Evolutionary conservation across 2,888 invertebrate genomes (phyloP).

Genomic region (Hydrotaea cyrtoneurina): DNA sequence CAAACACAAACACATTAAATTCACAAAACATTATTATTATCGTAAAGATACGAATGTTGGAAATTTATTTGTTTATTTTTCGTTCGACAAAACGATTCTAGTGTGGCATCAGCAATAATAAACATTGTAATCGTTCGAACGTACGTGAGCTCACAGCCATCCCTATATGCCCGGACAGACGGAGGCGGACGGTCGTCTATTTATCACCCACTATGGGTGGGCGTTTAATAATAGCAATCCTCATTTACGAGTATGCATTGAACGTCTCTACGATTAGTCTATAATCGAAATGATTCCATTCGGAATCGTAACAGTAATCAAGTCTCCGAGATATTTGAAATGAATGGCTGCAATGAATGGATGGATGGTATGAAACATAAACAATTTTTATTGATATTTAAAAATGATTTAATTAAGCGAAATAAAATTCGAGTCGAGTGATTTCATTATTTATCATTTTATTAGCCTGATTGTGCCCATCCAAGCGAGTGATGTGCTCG

Average conservation of each 20-base stretch:
- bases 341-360: background rate
- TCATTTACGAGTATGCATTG: constrained; percentile 5
- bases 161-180: background rate
- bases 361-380: constrained; percentile 31
- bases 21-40: constrained; percentile 29
- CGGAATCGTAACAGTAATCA: constrained; percentile 33
- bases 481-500: no score
- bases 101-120: constrained; percentile 55
- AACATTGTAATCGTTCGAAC: constrained; percentile 22
- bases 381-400: constrained; percentile 55
- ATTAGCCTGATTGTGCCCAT: constrained; percentile 31
- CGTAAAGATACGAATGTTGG: constrained; percentile 50
- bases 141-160: background rate
- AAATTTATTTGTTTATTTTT: constrained; percentile 64
- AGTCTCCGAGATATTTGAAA: background rate
- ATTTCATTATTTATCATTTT: constrained; percentile 48
- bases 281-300: constrained; percentile 14
- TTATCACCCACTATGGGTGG: constrained; percentile 66
- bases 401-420: constrained; percentile 40
- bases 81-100: constrained; percentile 59
- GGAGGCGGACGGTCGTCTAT: constrained; percentile 6
- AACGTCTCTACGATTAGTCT: constrained; percentile 21
- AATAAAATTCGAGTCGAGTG: background rate
- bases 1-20: constrained; percentile 30
- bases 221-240: constrained; percentile 55